phyloP scores from a whole-genome alignment of 1,140 invertebrate genomes.

The Drosophila kohkoa region DNA sequence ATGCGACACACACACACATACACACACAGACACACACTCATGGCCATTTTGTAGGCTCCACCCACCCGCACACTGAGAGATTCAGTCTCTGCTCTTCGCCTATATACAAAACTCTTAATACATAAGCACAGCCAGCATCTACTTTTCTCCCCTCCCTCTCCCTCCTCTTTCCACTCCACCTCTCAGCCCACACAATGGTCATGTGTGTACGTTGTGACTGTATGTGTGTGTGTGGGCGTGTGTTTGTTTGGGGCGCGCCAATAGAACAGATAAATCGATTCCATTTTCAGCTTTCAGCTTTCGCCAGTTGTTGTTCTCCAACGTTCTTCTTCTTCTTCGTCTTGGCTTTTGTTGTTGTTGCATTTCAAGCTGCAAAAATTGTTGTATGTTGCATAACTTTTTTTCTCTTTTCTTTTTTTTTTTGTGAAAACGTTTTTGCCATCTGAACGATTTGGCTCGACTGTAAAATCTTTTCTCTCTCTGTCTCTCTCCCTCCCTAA shows the following conservation, averaged over 20 bases:
- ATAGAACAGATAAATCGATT: conserved; percentile 82
- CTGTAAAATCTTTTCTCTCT: conserved; percentile 6
- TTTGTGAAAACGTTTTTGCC: conserved; percentile 29
- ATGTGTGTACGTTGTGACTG: conserved; percentile 23
- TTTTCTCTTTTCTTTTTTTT: too few species aligned
- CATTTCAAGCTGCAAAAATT: conserved; percentile 44
- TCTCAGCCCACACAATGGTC: conserved; percentile 43
- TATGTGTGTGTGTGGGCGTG: conserved; percentile 29
- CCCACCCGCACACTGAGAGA: conserved; percentile 54
- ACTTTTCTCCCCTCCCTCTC: not conserved
- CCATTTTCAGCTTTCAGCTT: conserved; percentile 39
- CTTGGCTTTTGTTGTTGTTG: conserved; percentile 27
- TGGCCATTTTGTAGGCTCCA: conserved; percentile 76
- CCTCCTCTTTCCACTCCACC: not conserved
- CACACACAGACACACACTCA: conserved; percentile 30
- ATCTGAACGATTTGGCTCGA: conserved; percentile 28
- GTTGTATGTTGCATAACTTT: conserved; percentile 40
- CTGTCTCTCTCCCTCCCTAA: not conserved
- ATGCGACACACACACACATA: conserved; percentile 34
- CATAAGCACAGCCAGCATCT: conserved; percentile 39
- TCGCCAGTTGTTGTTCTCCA: conserved; percentile 29
- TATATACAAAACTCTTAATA: conserved; percentile 28
- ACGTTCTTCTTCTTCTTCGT: conserved; percentile 17
- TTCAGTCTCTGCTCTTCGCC: conserved; percentile 37
- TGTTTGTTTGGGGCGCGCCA: conserved; percentile 43